Percentiles rank a stretch among this genome's conserved stretches.
Conservation (phyloP, 2,888 invertebrate species). For the Dryadula phaetusa region DNA sequence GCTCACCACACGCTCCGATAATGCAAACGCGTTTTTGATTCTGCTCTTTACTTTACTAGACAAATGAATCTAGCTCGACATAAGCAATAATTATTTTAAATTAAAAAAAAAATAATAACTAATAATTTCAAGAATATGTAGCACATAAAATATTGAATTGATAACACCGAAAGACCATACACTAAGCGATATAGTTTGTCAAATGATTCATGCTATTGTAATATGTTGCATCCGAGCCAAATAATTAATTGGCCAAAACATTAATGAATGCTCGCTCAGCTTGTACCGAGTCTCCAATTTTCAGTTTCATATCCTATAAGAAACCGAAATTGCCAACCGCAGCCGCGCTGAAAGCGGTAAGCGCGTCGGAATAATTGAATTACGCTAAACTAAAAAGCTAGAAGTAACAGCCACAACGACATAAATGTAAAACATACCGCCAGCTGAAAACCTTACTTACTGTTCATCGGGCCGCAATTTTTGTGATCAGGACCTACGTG, state of each 20-base stretch:
- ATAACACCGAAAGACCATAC: conserved; percentile 45
- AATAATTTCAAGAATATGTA: conserved; percentile 26
- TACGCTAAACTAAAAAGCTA: conserved; percentile 70
- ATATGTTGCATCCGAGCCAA: conserved; percentile 64
- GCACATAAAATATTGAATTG: conserved; percentile 29
- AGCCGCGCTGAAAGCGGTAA: conserved; percentile 64
- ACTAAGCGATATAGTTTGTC: conserved; percentile 47
- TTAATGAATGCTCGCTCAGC: conserved; percentile 58
- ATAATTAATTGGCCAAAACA: conserved; percentile 63
- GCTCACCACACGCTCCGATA: conserved; percentile 79
- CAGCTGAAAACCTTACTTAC: conserved; percentile 80
- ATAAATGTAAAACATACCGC: conserved; percentile 73
- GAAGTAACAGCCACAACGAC: conserved; percentile 74
- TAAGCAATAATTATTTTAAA: conserved; percentile 41
- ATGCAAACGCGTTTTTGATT: conserved; percentile 80
- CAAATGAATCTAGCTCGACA: conserved; percentile 51
- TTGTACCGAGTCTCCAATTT: conserved; percentile 49
- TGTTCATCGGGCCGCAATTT: conserved; percentile 82
- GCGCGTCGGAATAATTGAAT: conserved; percentile 53
- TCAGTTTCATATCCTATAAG: conserved; percentile 50
- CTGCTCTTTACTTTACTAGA: conserved; percentile 67
- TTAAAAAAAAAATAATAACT: no score
- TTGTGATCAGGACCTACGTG: conserved; percentile 84
- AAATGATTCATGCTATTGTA: conserved; percentile 60
- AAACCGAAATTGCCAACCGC: conserved; percentile 51